Percentiles rank a stretch among this genome's conserved stretches.
phyloP scores from a whole-genome alignment of 2,113 vertebrate species.

The Pluvianellus socialis region DNA sequence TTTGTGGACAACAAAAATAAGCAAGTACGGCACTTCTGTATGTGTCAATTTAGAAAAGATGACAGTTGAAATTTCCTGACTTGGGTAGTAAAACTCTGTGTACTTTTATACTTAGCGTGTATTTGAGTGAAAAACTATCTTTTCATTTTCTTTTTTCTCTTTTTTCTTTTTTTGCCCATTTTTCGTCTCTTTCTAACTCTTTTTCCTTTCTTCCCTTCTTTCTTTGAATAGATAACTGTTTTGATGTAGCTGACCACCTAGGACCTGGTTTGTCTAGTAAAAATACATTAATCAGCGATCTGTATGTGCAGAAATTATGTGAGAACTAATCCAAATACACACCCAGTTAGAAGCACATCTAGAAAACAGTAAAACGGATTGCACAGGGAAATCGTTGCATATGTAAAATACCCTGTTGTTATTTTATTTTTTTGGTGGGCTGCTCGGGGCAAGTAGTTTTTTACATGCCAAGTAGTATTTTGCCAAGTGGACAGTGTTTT shows the following conservation, averaged over 20 bases:
- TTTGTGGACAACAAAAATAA: background rate
- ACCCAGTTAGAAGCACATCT: background rate
- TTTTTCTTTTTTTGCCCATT: accelerated
- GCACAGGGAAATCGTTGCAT: background rate
- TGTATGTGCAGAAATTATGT: background rate
- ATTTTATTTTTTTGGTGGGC: background rate
- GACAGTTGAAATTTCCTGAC: background rate
- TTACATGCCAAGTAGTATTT: background rate
- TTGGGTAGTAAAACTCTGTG: background rate
- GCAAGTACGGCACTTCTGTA: background rate
- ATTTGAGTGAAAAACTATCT: background rate
- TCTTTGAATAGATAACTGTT: background rate
- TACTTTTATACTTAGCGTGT: background rate
- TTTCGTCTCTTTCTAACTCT: too few relatives aligned
- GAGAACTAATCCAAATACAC: background rate
- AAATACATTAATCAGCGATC: background rate
- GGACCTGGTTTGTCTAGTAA: background rate
- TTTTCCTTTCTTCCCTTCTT: background rate
- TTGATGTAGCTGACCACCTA: background rate
- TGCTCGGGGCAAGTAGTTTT: background rate
- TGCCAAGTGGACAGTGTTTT: background rate
- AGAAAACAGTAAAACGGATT: background rate
- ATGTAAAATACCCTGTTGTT: background rate
- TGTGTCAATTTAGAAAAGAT: background rate
- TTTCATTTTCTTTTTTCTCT: too few relatives aligned